A percentile compares a stretch with the other conserved stretches of the same genome.
These are phyloP conservation scores for Vireo griseus DNA, from an alignment of 2,797 vertebrate genomes.

Conservation along the genomic window DNA sequence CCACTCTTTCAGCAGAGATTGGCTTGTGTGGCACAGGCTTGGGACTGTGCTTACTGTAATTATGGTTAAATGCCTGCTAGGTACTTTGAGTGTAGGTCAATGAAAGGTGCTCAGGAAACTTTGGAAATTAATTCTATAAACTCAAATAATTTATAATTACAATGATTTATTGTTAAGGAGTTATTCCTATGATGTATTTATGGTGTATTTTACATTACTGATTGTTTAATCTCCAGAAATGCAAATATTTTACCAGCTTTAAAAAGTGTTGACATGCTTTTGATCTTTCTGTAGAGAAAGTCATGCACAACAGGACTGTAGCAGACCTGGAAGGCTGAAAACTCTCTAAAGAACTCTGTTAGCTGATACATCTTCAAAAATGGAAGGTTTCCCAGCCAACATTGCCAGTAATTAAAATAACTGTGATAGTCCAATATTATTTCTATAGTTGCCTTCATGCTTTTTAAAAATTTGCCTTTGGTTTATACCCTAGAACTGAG, in stretches of 20 bases:
- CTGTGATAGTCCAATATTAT: neutral
- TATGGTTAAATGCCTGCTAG: neutral
- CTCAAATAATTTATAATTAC: neutral
- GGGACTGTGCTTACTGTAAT: neutral
- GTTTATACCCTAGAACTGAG: neutral
- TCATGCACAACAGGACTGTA: neutral
- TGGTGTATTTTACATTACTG: neutral
- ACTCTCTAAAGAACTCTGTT: neutral
- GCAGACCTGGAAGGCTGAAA: neutral
- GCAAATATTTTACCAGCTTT: neutral
- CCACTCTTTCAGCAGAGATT: neutral
- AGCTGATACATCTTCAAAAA: neutral
- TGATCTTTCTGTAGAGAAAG: neutral
- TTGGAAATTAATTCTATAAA: neutral
- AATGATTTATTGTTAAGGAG: neutral
- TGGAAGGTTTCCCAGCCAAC: accelerated
- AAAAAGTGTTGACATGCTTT: neutral
- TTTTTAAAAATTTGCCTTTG: neutral
- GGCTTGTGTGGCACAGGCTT: neutral
- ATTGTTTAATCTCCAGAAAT: neutral
- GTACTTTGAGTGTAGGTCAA: neutral
- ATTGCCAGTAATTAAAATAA: neutral
- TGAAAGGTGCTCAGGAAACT: neutral
- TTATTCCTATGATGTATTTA: neutral
- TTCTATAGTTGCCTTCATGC: neutral